Evolutionary conservation across 1,140 invertebrate species (phyloP), one percentile per base, ranked within the genome.

Genomic region (Bombus consobrinus): DNA sequence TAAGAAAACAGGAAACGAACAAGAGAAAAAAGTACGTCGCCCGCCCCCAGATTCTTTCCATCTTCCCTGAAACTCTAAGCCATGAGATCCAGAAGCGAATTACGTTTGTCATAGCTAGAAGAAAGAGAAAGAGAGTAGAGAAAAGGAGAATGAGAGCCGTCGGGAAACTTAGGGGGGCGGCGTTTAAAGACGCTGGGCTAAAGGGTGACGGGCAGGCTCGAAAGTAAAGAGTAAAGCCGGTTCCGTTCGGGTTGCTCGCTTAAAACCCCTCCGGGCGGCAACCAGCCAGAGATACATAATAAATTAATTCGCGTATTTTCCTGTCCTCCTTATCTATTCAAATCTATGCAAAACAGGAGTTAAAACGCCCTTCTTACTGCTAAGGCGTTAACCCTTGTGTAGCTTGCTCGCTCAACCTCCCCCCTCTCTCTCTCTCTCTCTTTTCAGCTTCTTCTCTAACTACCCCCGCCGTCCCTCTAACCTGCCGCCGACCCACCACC

Each of bases 311-410:
- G 92, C 92, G 91, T 93, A 92, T 94, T 93, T 92, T 92, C 93
- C 88, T 89, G 86, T 88, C 86, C 82, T 87, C 89, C 92, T 95
- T 94, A 94, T 95, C 94, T 95, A 95, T 95, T 95, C 93, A 95
- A 95, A 95, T 95, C 94, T 95, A 95, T 95, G 94, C 94, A 95
- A 94, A 95, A 94, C 93, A 94, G 92, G 92, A 93, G 94, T 94
- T 95, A 94, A 94, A 95, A 95, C 92, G 92, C 92, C 92, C 92
- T 92, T 91, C 92, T 92, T 92, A 88, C 91, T 92, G 88, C 89
- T 89, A 88, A 93, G 89, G 92, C 93, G 92, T 94, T 93, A 95
- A 95, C 94, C 93, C 94, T 94, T 95, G 93, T 90, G 90, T 88
- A 91, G 89, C 88, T 91, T 62, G 81, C 88, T 91, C 83, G 66